Percentiles rank a stretch among this genome's conserved stretches.
Evolutionary conservation across 2,888 invertebrate genomes (phyloP).

Genomic region (Tipula lateralis): DNA sequence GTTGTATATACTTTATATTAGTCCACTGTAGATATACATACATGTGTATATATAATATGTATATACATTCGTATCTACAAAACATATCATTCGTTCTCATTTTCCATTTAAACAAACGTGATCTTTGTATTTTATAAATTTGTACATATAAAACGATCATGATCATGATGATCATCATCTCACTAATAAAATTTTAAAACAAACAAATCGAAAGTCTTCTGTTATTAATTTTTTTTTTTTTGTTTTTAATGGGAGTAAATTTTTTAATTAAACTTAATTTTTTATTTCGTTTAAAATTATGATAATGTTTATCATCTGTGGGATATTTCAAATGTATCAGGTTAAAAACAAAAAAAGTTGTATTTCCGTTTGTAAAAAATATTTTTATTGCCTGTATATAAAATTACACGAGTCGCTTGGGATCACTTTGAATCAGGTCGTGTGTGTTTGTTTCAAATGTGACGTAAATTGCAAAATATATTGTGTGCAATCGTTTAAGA

Average conservation of each 20-base stretch:
- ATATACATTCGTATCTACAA: background rate
- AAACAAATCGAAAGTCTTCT: conserved; percentile 11
- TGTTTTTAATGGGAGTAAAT: conserved; percentile 28
- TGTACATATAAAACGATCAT: background rate
- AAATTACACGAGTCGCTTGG: conserved; percentile 1
- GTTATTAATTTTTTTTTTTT: background rate
- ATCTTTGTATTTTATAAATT: background rate
- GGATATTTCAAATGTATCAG: conserved; percentile 28
- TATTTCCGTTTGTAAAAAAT: conserved; percentile 14
- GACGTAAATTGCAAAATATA: background rate
- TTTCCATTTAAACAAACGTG: conserved; percentile 25
- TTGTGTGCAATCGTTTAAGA: too few relatives aligned
- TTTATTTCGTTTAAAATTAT: conserved; percentile 14
- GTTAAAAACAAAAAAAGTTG: conserved; percentile 5
- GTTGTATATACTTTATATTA: background rate
- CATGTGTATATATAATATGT: background rate
- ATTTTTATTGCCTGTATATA: background rate
- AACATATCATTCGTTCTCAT: background rate
- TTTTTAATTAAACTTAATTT: conserved; percentile 27
- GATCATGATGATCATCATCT: conserved; percentile 12
- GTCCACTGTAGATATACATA: background rate
- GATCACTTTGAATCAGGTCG: background rate
- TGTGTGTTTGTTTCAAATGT: background rate
- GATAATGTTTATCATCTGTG: conserved; percentile 29
- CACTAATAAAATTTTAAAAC: background rate